Evolutionary conservation across 2,888 invertebrate species (phyloP), one percentile per base, ranked within the genome.

Genomic region (Pomacea canaliculata): DNA sequence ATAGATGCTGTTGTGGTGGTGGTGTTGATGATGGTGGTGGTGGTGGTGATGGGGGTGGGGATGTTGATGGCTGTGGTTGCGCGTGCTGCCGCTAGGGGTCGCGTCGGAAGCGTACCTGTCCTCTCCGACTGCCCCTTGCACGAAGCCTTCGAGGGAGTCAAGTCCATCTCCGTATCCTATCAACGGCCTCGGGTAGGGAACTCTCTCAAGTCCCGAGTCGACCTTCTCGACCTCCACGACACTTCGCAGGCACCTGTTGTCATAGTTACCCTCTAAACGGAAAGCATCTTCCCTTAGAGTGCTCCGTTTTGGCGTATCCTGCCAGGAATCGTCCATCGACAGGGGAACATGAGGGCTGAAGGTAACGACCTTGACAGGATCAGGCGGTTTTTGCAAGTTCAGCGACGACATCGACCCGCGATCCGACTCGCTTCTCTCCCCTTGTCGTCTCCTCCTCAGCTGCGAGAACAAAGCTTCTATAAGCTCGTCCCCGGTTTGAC

Each of bases 401-500:
- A 13, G 70, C 51, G 10, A 27, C n/a, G 12, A 23, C 12, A 5
- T 51, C n/a, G 23, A 37, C n/a, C 71, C 27, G 27, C n/a, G 16
- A 23, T 51, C 65, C 23, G 12, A 19, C n/a, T 37, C 46, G 56
- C 59, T 48, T 5, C 48, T 56, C 16, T 16, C 59, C 59, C 49
- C 56, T 12, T 73, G 66, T 19, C 74, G 63, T 16, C 80, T 73
- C 59, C 71, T 76, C 9, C 78, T 62, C 1, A 80, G 62, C 56
- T 76, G 70, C 13, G 78, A 68, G 37, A 80, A 69, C 62, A 76
- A 69, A 27, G 37, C 73, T 46, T 84, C 78, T 56, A 82, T 78
- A 19, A 85, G 78, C 7, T 83, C 84, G 0, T 81, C 76, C 65
- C 83, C 83, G 0, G 86, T 86, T 72, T 86, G 86, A 62, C 84